phyloP scores from a whole-genome alignment of 2,797 vertebrate species.

The Scolopax rusticola region DNA sequence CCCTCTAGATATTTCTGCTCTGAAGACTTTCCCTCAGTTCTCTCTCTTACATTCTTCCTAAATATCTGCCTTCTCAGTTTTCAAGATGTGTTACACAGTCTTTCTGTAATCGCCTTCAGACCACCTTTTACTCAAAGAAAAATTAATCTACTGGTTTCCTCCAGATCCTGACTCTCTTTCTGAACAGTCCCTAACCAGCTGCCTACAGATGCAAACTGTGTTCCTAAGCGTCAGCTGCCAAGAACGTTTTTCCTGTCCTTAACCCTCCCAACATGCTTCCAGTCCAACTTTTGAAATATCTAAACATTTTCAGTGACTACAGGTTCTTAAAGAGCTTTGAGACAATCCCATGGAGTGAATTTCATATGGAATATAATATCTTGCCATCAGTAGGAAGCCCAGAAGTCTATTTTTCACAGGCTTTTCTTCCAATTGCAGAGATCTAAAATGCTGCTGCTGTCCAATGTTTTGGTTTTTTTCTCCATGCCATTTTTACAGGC shows the following conservation, averaged over 20 bases:
- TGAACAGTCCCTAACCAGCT: background rate
- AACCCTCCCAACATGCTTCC: background rate
- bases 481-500: conserved; percentile 60
- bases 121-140: background rate
- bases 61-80: background rate
- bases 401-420: conserved; percentile 5
- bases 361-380: background rate
- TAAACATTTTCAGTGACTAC: background rate
- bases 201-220: accelerated
- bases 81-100: background rate
- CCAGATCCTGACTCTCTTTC: background rate
- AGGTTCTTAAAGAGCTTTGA: background rate
- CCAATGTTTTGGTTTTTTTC: background rate
- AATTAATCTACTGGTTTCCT: background rate
- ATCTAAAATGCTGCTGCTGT: conserved; percentile 8
- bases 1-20: background rate
- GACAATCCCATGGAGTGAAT: background rate
- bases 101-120: background rate
- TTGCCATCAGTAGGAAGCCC: background rate
- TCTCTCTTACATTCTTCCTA: background rate
- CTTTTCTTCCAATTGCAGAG: conserved; percentile 44
- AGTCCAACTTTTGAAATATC: background rate
- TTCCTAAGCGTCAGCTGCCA: background rate
- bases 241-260: background rate
- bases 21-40: background rate